phyloP scores from a whole-genome alignment of 2,113 vertebrate species.

The Solenodon paradoxus region DNA sequence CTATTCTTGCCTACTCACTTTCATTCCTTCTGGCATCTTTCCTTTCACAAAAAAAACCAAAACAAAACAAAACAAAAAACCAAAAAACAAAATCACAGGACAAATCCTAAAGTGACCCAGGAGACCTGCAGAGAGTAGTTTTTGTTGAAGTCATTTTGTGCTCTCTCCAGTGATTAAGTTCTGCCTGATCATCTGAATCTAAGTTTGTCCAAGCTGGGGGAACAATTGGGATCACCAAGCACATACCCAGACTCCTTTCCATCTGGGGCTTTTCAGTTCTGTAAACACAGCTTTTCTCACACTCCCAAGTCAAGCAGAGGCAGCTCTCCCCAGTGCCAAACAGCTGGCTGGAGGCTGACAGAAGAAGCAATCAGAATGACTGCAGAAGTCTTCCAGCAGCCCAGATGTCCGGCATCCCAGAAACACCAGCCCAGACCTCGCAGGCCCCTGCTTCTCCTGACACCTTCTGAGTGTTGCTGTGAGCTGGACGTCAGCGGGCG shows the following conservation, averaged over 20 bases:
- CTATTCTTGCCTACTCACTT: too few relatives aligned
- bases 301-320: not conserved
- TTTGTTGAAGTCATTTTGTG: too few relatives aligned
- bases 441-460: constrained; percentile 57
- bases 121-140: not conserved
- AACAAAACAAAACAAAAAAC: too few relatives aligned
- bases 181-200: not conserved
- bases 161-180: not conserved
- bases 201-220: not conserved
- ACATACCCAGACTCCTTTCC: not conserved
- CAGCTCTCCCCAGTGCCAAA: not conserved
- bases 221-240: not conserved
- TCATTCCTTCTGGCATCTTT: too few relatives aligned
- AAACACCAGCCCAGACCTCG: not conserved
- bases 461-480: not conserved
- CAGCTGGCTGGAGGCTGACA: constrained; percentile 26
- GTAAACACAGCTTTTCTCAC: constrained; percentile 9
- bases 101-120: not conserved
- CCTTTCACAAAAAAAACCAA: too few relatives aligned
- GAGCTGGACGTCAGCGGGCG: constrained; percentile 35
- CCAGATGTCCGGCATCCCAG: constrained; percentile 1
- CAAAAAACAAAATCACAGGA: too few relatives aligned
- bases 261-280: not conserved
- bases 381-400: not conserved
- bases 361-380: not conserved